Evolutionary conservation across 2,113 vertebrate species (phyloP).

Genomic region (Pipra filicauda): DNA sequence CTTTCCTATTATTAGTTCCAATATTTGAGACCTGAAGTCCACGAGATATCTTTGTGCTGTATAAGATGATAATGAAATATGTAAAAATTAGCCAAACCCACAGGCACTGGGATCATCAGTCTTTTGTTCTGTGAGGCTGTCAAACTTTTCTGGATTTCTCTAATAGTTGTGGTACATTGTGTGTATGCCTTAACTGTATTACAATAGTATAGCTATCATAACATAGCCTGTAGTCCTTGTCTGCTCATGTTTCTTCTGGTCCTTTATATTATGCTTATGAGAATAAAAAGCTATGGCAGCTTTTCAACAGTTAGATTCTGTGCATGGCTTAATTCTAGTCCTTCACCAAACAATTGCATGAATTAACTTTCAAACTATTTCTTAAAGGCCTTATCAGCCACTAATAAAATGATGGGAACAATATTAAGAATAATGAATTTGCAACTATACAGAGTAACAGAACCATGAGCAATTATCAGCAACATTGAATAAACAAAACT

Average conservation of each 20-base stretch:
- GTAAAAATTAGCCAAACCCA: not conserved
- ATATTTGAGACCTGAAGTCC: not conserved
- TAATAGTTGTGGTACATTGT: not conserved
- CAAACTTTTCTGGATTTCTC: not conserved
- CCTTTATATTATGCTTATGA: not conserved
- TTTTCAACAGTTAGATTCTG: not conserved
- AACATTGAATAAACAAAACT: slow-evolving; percentile 53
- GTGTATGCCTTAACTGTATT: not conserved
- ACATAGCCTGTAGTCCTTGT: not conserved
- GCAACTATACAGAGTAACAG: not conserved
- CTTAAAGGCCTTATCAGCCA: slow-evolving; percentile 8
- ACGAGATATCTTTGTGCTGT: not conserved
- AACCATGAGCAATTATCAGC: slow-evolving; percentile 16
- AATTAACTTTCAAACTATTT: slow-evolving; percentile 18
- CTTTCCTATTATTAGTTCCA: not conserved
- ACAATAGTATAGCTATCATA: not conserved
- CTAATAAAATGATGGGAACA: slow-evolving; percentile 58
- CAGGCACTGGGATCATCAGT: not conserved
- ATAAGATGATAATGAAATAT: not conserved
- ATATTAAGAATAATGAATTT: slow-evolving; percentile 29
- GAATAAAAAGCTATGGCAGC: not conserved
- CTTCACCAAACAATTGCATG: not conserved
- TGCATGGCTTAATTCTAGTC: not conserved
- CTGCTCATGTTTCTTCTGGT: not conserved
- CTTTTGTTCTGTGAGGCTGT: not conserved